A percentile compares a stretch with the other conserved stretches of the same genome.
phyloP scores from a whole-genome alignment of 2,888 invertebrate species.

The Crematogaster levior region DNA sequence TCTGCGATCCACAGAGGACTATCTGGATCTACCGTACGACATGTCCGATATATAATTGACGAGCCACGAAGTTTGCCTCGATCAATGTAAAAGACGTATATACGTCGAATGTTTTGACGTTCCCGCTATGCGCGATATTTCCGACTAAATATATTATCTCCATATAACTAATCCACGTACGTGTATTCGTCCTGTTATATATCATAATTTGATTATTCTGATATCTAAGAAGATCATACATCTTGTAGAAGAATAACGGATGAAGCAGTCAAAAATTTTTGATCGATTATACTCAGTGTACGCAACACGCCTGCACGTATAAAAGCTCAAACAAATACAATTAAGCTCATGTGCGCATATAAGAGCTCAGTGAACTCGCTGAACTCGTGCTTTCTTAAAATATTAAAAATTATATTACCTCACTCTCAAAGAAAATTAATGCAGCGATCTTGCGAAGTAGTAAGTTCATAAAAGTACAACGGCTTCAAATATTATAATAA shows the following conservation, averaged over 20 bases:
- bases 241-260: constrained; percentile 18
- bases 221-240: constrained; percentile 2
- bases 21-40: constrained; percentile 41
- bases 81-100: constrained; percentile 35
- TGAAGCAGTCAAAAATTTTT: constrained; percentile 15
- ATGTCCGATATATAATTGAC: constrained; percentile 63
- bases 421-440: not conserved
- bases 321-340: not conserved
- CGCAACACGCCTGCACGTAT: not conserved
- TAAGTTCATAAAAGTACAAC: not conserved
- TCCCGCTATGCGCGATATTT: not conserved
- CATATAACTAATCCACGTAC: not conserved
- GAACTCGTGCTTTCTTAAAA: not conserved
- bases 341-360: not conserved
- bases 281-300: constrained; percentile 13
- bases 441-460: not conserved
- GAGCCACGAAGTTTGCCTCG: constrained; percentile 33
- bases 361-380: not conserved
- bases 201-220: constrained; percentile 7
- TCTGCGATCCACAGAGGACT: constrained; percentile 40
- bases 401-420: not conserved
- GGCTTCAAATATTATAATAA: not conserved
- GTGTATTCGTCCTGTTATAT: not conserved
- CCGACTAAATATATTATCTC: not conserved
- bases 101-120: constrained; percentile 23